These are phyloP conservation scores for Megaleporinus macrocephalus DNA, from an alignment of 2,113 vertebrate species.

Conservation along the genomic window DNA sequence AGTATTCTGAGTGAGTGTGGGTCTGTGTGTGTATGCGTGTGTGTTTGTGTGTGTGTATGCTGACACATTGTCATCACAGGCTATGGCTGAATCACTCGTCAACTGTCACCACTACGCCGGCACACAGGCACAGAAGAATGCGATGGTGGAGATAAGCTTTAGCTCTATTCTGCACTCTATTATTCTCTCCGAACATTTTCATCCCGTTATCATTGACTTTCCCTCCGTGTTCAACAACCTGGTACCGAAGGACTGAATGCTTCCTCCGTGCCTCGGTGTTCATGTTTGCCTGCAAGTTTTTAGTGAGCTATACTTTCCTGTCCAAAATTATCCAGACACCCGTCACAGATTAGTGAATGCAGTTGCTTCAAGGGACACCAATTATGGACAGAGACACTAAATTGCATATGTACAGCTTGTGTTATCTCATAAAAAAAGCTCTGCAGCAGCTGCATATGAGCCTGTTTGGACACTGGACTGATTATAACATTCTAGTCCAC, in stretches of 20 bases:
- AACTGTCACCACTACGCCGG: slow-evolving; percentile 1
- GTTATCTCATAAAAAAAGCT: too few relatives aligned
- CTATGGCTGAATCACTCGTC: slow-evolving; percentile 34
- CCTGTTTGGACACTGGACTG: too few relatives aligned
- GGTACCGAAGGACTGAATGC: too few relatives aligned
- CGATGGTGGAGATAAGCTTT: slow-evolving; percentile 22
- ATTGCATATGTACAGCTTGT: neutral
- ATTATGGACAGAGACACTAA: too few relatives aligned
- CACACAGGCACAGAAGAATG: slow-evolving; percentile 17
- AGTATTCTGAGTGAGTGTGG: slow-evolving; percentile 6
- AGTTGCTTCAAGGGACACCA: too few relatives aligned
- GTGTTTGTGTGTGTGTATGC: slow-evolving; percentile 21
- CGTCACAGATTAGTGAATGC: too few relatives aligned
- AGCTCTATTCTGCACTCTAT: slow-evolving; percentile 13
- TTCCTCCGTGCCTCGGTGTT: neutral
- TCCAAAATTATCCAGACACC: neutral
- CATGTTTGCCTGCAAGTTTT: too few relatives aligned
- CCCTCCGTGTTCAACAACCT: neutral
- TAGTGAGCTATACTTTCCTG: neutral
- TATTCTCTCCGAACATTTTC: slow-evolving; percentile 18
- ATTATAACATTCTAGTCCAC: too few relatives aligned
- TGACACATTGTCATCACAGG: slow-evolving; percentile 31
- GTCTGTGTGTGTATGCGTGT: neutral
- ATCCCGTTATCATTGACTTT: neutral
- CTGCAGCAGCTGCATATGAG: too few relatives aligned